phyloP scores from a whole-genome alignment of 2,888 invertebrate genomes.

The Lathronympha strigana region DNA sequence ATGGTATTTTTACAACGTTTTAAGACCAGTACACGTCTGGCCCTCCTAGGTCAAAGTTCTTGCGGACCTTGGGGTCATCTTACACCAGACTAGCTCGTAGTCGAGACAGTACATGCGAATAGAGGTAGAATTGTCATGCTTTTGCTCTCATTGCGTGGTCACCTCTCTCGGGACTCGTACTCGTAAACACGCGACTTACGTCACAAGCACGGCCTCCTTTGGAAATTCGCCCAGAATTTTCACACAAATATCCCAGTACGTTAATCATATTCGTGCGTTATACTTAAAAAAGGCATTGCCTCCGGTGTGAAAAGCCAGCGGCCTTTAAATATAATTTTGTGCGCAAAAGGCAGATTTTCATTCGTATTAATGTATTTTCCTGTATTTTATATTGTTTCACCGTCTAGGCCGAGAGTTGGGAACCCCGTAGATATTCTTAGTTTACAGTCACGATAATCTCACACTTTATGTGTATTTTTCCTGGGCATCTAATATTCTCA shows the following conservation, averaged over 20 bases:
- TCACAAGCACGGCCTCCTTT: slow-evolving; percentile 58
- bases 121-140: slow-evolving; percentile 9
- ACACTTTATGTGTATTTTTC: too few relatives aligned
- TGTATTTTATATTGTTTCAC: neutral
- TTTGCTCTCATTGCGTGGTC: slow-evolving; percentile 27
- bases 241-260: slow-evolving; percentile 49
- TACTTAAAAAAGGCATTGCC: slow-evolving; percentile 50
- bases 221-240: slow-evolving; percentile 67
- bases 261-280: slow-evolving; percentile 51
- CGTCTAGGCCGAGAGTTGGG: too few relatives aligned
- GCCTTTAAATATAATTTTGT: slow-evolving; percentile 9
- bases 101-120: neutral
- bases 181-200: slow-evolving; percentile 51
- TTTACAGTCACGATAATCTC: too few relatives aligned
- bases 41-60: neutral
- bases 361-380: neutral
- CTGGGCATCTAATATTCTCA: too few relatives aligned
- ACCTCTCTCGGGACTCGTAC: slow-evolving; percentile 47
- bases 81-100: neutral
- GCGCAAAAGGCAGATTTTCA: neutral
- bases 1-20: neutral
- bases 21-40: neutral
- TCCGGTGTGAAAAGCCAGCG: neutral
- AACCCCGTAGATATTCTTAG: too few relatives aligned
- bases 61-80: neutral